Conservation (phyloP, 2,797 vertebrate species). For the Labroides dimidiatus region DNA sequence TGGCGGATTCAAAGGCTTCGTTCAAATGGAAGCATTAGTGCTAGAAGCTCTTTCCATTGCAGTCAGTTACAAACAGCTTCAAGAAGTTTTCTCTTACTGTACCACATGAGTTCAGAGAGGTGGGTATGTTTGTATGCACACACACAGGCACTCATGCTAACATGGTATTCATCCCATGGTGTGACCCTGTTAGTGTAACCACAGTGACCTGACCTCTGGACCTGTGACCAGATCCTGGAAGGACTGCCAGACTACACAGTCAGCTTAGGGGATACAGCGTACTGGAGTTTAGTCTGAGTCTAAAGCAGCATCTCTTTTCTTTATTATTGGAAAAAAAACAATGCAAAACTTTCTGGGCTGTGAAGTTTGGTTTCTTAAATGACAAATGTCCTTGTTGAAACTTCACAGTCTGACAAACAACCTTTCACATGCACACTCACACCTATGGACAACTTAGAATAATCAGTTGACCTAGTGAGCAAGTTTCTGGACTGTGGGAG, state of each 20-base stretch:
- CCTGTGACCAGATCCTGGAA: conserved; percentile 46
- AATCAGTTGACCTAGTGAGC: too few species aligned
- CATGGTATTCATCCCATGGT: conserved; percentile 2
- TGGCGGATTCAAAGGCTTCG: conserved; percentile 35
- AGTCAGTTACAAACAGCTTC: too few species aligned
- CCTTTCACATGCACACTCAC: too few species aligned
- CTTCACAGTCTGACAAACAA: too few species aligned
- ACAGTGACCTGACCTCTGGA: conserved; percentile 52
- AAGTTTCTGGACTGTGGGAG: too few species aligned
- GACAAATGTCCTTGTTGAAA: too few species aligned
- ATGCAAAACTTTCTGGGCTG: too few species aligned
- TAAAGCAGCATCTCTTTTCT: too few species aligned
- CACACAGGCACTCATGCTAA: conserved; percentile 8
- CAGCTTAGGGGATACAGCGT: conserved; percentile 1
- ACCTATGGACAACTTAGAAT: too few species aligned
- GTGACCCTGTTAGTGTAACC: conserved; percentile 42
- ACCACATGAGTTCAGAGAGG: neutral
- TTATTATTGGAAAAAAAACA: too few species aligned
- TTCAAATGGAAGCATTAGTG: conserved; percentile 38
- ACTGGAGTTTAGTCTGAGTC: neutral
- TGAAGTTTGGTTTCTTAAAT: too few species aligned
- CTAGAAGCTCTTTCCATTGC: too few species aligned
- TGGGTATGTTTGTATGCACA: neutral
- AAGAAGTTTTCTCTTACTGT: neutral
- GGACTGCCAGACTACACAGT: conserved; percentile 21